phyloP scores from a whole-genome alignment of 1,140 invertebrate genomes.

The Rhagoletis zephyria region DNA sequence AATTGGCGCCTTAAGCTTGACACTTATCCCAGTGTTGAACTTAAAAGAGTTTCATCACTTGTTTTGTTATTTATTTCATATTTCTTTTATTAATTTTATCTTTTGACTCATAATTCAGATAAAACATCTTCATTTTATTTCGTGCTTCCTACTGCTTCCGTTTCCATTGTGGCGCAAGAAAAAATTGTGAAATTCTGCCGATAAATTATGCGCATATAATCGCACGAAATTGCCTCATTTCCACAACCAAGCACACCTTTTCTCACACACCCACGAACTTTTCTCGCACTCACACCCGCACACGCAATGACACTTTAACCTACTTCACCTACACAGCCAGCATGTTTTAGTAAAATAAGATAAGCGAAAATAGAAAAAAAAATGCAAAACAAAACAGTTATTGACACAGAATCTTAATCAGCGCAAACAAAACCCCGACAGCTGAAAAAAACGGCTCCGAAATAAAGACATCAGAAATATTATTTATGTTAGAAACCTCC shows the following conservation, averaged over 20 bases:
- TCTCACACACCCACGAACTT: too few species aligned
- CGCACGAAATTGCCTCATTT: not conserved
- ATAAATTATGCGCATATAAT: conserved; percentile 37
- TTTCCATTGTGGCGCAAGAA: not conserved
- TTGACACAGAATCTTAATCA: conserved; percentile 38
- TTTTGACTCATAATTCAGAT: conserved; percentile 3
- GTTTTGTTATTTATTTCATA: not conserved
- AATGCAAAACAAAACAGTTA: conserved; percentile 21
- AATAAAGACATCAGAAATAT: conserved; percentile 16
- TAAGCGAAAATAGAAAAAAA: not conserved
- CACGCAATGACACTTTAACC: not conserved
- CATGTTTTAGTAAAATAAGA: too few species aligned
- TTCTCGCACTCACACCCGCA: too few species aligned
- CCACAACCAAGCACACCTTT: not conserved
- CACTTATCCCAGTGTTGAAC: not conserved
- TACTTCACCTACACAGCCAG: not conserved
- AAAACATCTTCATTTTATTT: not conserved
- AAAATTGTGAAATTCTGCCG: not conserved
- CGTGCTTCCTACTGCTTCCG: too few species aligned
- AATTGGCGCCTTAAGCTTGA: not conserved
- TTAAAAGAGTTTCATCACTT: not conserved
- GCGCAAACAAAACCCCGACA: not conserved
- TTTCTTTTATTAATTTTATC: not conserved
- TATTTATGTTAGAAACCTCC: not conserved
- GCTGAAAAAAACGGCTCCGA: not conserved